Percentiles rank a stretch among this genome's conserved stretches.
Conservation (phyloP, 1,140 invertebrate species). For the Goniozus legneri region DNA sequence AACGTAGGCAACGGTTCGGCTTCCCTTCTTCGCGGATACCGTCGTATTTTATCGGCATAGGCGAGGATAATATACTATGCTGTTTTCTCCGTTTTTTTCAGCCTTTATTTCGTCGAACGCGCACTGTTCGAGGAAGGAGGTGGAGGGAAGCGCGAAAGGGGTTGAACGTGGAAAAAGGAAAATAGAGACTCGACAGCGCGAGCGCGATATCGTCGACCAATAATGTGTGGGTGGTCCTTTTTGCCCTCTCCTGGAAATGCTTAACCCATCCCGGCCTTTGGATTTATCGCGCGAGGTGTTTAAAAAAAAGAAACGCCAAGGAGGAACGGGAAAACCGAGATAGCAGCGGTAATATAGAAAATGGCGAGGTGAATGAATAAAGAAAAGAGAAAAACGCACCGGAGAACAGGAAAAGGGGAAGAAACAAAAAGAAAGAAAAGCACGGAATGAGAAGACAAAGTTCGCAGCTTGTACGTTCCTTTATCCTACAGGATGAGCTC, state of each 20-base stretch:
- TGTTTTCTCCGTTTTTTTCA: too few relatives aligned
- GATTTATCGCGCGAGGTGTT: slow-evolving; percentile 37
- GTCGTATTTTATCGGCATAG: too few relatives aligned
- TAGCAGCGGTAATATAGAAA: too few relatives aligned
- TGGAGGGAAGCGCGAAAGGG: too few relatives aligned
- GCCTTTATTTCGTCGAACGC: too few relatives aligned
- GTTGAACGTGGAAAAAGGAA: not conserved
- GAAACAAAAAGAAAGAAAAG: slow-evolving; percentile 2
- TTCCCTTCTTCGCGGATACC: too few relatives aligned
- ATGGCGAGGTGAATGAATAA: not conserved
- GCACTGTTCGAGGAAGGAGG: too few relatives aligned
- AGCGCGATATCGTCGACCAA: slow-evolving; percentile 27
- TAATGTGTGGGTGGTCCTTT: slow-evolving; percentile 19
- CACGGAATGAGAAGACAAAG: slow-evolving; percentile 8
- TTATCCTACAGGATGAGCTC: too few relatives aligned
- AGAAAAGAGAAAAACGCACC: slow-evolving; percentile 21
- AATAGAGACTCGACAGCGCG: slow-evolving; percentile 9
- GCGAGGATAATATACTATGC: too few relatives aligned
- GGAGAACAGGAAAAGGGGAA: slow-evolving; percentile 10
- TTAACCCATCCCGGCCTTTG: slow-evolving; percentile 35
- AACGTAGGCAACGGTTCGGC: too few relatives aligned
- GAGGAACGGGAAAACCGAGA: too few relatives aligned
- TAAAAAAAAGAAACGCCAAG: slow-evolving; percentile 26
- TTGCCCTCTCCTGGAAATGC: slow-evolving; percentile 32
- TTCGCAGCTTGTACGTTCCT: too few relatives aligned